Base-by-base conservation (phyloP, 2,888 invertebrate genomes). In the Drosophila melanosoma region DNA sequence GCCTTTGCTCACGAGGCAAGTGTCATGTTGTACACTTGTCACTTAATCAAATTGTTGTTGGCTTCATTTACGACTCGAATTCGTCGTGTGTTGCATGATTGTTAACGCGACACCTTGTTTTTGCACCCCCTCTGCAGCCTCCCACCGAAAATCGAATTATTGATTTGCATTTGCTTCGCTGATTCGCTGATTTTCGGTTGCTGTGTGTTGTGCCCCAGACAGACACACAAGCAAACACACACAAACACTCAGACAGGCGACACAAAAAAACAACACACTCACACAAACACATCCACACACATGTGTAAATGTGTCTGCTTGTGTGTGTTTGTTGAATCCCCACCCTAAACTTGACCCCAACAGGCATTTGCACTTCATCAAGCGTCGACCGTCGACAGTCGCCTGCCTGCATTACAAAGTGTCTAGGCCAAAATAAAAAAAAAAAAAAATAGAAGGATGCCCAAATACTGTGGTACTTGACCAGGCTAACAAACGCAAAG, bases 301-400 rank as follows among this genome's bases (percentile, higher is more conserved):
- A 54, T n/a, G 6, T 20, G 17, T 12, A 12, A 23, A 20, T 58
- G 20, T 32, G 42, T 60, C 48, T 60, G 61, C 61, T 36, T 61
- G 32, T 57, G 33, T 59, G 52, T 52, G 66, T 66, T 17, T 40
- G 33, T 36, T 68, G 48, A 35, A 63, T 74, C 70, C 74, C 75
- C 79, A 71, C 75, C 74, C 88, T 82, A 87, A 87, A 87, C 87
- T 87, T 87, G 87, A 87, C 87, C 87, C 87, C 74, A 78, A 74
- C 74, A 88, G 81, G 78, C 74, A 87, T 88, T 87, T 86, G 84
- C 87, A 87, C 87, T 88, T 84, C 79, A 88, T 87, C 83, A 56
- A 79, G 75, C 76, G 65, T 40, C 66, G 77, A 66, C 52, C 57
- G 72, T 38, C 38, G 38, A 64, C 69, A 60, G 65, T 72, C 76